Percentiles rank a stretch among this genome's conserved stretches.
These are phyloP conservation scores for Panagrolaimus sp. DNA, from an alignment of 1,140 invertebrate genomes.

Conservation along the genomic window DNA sequence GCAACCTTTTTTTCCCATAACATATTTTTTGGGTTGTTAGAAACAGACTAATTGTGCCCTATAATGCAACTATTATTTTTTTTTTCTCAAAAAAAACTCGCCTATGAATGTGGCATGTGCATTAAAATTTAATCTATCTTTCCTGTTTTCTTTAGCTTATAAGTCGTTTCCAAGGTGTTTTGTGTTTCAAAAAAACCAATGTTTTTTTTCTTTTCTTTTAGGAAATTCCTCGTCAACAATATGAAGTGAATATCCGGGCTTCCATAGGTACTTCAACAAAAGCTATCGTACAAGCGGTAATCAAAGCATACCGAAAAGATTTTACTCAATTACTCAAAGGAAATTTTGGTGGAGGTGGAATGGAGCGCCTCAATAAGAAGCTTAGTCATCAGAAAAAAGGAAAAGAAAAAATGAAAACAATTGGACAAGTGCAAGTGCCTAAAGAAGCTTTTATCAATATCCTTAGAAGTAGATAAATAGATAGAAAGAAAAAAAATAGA, in stretches of 20 bases:
- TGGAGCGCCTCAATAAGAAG: slow-evolving; percentile 81
- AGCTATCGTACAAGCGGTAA: slow-evolving; percentile 76
- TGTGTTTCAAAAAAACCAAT: slow-evolving; percentile 3
- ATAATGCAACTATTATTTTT: too few species aligned
- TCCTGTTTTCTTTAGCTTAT: neutral
- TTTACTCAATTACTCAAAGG: slow-evolving; percentile 60
- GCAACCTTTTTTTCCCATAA: too few species aligned
- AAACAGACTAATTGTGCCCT: neutral
- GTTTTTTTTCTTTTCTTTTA: slow-evolving; percentile 20
- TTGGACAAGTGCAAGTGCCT: slow-evolving; percentile 82
- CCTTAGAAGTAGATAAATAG: slow-evolving; percentile 2
- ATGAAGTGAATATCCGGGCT: slow-evolving; percentile 80
- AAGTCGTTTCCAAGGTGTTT: neutral
- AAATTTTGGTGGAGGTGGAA: slow-evolving; percentile 69
- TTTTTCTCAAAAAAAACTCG: too few species aligned
- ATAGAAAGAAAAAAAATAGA: too few species aligned
- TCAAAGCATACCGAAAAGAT: slow-evolving; percentile 83
- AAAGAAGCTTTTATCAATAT: slow-evolving; percentile 78
- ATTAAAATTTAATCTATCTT: neutral
- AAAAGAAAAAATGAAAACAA: slow-evolving; percentile 81
- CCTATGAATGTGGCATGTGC: too few species aligned
- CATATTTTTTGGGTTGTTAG: neutral
- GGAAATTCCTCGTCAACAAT: slow-evolving; percentile 81
- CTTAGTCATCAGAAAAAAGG: slow-evolving; percentile 81
- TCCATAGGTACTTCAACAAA: slow-evolving; percentile 68